Base-by-base conservation (phyloP, 1,140 invertebrate genomes). In the Pogonomyrmex barbatus region DNA sequence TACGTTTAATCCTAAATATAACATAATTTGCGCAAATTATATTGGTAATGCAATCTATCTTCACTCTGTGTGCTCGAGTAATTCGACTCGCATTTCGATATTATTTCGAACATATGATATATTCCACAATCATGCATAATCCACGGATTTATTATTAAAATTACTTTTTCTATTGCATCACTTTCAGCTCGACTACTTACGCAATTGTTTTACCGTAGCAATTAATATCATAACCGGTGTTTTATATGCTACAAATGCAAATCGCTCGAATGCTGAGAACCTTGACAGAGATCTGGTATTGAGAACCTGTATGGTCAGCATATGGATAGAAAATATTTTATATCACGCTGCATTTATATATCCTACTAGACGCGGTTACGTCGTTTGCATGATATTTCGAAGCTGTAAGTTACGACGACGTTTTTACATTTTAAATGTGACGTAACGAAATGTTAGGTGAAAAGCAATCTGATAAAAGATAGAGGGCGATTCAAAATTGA, bases 331-430 rank as follows among this genome's bases (percentile, higher is more conserved):
- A 70, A 81, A 70, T 47, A 70, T 70, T 81, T 81, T 42, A 81
- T 54, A 68, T 56, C 36, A 14, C 36, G 62, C 36, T 42, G 14
- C 17, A 10, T 79, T 50, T 36, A 67, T 12, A 30, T 14, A 10
- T 79, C 10, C 62, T n/a, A 10, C 2, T 63, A 39, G n/a, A 62
- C 12, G 50, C 42, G 17, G 39, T 79, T 52, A 81, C 77, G 12
- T 79, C n/a, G 47, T 81, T 54, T 54, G 63, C 62, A 42, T 67
- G 62, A 79, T 79, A 54, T 68, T 81, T 81, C 47, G 9, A 68
- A 67, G 36, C 33, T 65, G 36, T 54, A 56, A 10, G 68, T 68
- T 54, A 68, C 14, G 47, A 10, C 24, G 63, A n/a, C 5, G 12
- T 68, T 79, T 79, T 54, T 67, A 39, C 62, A 67, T 67, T 81